phyloP scores from a whole-genome alignment of 2,797 vertebrate species.

The Picus viridis region DNA sequence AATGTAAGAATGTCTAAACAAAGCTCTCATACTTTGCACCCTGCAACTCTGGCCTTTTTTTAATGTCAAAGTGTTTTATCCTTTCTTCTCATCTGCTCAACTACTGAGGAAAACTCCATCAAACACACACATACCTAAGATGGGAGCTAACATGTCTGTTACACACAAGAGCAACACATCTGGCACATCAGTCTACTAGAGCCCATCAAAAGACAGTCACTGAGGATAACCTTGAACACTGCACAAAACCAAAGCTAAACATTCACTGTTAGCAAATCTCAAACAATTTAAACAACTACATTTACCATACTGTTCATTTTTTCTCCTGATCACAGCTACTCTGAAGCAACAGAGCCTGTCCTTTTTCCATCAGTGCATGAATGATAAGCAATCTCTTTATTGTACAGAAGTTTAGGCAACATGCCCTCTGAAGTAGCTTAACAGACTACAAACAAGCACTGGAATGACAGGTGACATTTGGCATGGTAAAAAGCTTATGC shows the following conservation, averaged over 20 bases:
- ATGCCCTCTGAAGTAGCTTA: neutral
- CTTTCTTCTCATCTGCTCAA: neutral
- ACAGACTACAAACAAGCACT: neutral
- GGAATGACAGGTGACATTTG: slow-evolving; percentile 33
- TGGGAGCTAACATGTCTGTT: neutral
- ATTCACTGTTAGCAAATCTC: neutral
- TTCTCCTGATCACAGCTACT: neutral
- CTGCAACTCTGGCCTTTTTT: neutral
- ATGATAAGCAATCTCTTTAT: neutral
- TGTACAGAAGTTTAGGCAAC: neutral
- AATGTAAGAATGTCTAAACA: neutral
- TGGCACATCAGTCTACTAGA: neutral
- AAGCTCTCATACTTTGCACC: neutral
- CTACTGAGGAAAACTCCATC: neutral
- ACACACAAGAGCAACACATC: neutral
- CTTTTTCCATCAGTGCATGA: neutral
- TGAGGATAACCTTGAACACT: neutral
- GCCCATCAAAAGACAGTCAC: neutral
- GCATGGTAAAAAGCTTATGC: neutral
- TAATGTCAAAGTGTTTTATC: neutral
- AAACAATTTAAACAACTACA: neutral
- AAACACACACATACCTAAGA: neutral
- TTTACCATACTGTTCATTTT: neutral
- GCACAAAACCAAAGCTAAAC: neutral
- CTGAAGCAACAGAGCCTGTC: neutral